phyloP scores from a whole-genome alignment of 2,113 vertebrate genomes.

The Capreolus pygargus region DNA sequence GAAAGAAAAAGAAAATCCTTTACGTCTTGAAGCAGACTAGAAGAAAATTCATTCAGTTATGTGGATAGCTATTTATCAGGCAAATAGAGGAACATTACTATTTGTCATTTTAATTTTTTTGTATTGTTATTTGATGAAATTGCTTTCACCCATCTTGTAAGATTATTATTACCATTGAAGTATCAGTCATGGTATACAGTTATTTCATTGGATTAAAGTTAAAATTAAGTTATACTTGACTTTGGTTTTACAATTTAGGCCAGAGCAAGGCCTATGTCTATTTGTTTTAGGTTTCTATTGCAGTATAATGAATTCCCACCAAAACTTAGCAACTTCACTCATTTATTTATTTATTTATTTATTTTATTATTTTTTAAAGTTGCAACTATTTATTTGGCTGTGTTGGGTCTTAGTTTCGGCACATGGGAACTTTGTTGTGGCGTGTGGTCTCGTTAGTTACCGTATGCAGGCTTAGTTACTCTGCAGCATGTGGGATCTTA shows the following conservation, averaged over 20 bases:
- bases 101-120: slow-evolving; percentile 43
- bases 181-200: neutral
- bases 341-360: neutral
- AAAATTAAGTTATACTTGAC: neutral
- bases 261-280: neutral
- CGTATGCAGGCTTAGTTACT: neutral
- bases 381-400: neutral
- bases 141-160: slow-evolving; percentile 14
- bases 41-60: slow-evolving; percentile 47
- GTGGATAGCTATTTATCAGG: slow-evolving; percentile 18
- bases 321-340: neutral
- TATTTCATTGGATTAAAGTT: slow-evolving; percentile 1
- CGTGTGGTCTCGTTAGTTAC: neutral
- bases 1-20: slow-evolving; percentile 41
- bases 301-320: neutral
- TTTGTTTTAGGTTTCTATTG: neutral
- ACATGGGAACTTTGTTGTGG: neutral
- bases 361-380: neutral
- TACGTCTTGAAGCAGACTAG: slow-evolving; percentile 3
- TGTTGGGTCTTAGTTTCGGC: neutral
- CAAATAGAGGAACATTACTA: slow-evolving; percentile 23
- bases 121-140: slow-evolving; percentile 51
- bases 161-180: neutral
- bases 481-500: neutral
- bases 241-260: neutral